These are phyloP conservation scores for Drosophila sproati DNA, from an alignment of 1,140 invertebrate genomes.

Conservation along the genomic window DNA sequence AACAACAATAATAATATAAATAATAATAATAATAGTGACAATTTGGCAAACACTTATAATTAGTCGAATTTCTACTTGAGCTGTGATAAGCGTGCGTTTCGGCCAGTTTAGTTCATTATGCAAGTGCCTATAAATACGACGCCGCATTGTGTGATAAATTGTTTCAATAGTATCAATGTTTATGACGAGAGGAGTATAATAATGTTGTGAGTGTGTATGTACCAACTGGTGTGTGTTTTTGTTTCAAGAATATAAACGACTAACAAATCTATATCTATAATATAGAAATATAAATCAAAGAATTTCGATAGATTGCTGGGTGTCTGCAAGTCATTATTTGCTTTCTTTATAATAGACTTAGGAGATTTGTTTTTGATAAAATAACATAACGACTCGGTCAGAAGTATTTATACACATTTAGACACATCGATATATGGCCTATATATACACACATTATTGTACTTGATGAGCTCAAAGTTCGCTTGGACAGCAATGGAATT, in stretches of 20 bases:
- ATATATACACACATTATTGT: conserved; percentile 19
- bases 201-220: not conserved
- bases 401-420: conserved; percentile 16
- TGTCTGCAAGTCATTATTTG: too few relatives aligned
- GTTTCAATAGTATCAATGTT: not conserved
- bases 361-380: conserved; percentile 31
- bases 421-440: conserved; percentile 7
- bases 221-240: not conserved
- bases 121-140: conserved; percentile 52
- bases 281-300: too few relatives aligned
- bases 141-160: too few relatives aligned
- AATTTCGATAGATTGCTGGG: too few relatives aligned
- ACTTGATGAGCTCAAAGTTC: conserved; percentile 51
- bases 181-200: not conserved
- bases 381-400: conserved; percentile 36
- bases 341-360: conserved; percentile 7
- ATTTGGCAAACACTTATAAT: conserved; percentile 24
- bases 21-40: conserved; percentile 2
- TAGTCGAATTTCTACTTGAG: conserved; percentile 8
- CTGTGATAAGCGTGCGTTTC: conserved; percentile 27
- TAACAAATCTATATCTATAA: too few relatives aligned
- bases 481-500: conserved; percentile 8
- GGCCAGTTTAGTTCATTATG: conserved; percentile 39
- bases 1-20: conserved; percentile 9
- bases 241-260: not conserved